Percentiles rank a stretch among this genome's conserved stretches.
phyloP scores from a whole-genome alignment of 2,888 invertebrate genomes.

The Pediacus dermestoides region DNA sequence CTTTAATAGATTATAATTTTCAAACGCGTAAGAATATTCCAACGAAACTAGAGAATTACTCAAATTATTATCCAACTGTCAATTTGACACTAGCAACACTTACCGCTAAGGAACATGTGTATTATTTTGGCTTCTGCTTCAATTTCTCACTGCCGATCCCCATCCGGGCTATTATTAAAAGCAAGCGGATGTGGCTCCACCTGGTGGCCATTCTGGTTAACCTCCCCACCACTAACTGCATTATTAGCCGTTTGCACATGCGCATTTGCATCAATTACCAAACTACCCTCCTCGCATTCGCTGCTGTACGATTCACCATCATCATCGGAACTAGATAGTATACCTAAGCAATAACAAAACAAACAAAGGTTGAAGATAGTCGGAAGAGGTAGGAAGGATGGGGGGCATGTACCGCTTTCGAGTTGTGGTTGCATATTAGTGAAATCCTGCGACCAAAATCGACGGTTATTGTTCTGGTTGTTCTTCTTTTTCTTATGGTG shows the following conservation, averaged over 20 bases:
- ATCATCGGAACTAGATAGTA: conserved; percentile 61
- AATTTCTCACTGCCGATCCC: conserved; percentile 28
- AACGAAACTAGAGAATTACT: too few relatives aligned
- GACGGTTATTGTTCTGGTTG: conserved; percentile 60
- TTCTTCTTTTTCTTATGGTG: conserved; percentile 62
- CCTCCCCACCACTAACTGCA: conserved; percentile 33
- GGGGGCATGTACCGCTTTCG: conserved; percentile 53
- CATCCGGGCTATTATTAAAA: conserved; percentile 37
- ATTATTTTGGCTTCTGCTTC: conserved; percentile 26
- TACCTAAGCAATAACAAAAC: conserved; percentile 47
- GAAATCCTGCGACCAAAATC: conserved; percentile 73
- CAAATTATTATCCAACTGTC: too few relatives aligned
- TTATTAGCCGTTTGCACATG: too few relatives aligned
- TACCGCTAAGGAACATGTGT: conserved; percentile 31
- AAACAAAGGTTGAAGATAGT: conserved; percentile 9
- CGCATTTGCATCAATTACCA: conserved; percentile 51
- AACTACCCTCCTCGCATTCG: conserved; percentile 54
- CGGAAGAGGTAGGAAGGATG: conserved; percentile 4
- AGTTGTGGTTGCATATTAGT: conserved; percentile 59
- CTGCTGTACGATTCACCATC: conserved; percentile 59
- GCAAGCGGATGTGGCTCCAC: conserved; percentile 35
- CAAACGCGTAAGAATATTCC: too few relatives aligned
- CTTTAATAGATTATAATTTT: too few relatives aligned
- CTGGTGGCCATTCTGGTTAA: conserved; percentile 44
- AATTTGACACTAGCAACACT: too few relatives aligned